Conservation (phyloP, 2,113 vertebrate genomes). For the Brachyistius frenatus region DNA sequence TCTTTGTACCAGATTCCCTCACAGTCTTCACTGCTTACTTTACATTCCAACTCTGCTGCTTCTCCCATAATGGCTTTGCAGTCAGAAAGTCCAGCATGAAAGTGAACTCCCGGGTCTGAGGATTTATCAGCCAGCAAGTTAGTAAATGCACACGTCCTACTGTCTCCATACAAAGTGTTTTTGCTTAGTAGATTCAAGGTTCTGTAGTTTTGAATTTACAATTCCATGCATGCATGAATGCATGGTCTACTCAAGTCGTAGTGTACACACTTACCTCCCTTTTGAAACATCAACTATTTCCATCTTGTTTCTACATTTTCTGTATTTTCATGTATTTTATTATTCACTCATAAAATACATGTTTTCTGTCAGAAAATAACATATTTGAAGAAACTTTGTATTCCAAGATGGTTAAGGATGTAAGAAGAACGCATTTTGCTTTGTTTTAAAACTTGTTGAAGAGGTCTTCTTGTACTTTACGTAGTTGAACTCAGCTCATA, state of each 20-base stretch:
- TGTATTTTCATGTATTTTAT: conserved; percentile 29
- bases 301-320: conserved; percentile 4
- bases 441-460: conserved; percentile 20
- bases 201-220: conserved; percentile 10
- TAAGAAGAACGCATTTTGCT: conserved; percentile 16
- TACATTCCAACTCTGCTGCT: conserved; percentile 85
- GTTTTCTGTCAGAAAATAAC: not conserved
- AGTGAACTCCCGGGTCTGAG: conserved; percentile 82
- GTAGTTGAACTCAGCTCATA: conserved; percentile 8
- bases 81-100: conserved; percentile 86
- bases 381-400: conserved; percentile 13
- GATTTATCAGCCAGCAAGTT: conserved; percentile 62
- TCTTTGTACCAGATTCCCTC: conserved; percentile 90
- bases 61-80: conserved; percentile 84
- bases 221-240: conserved; percentile 30
- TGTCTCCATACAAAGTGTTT: not conserved
- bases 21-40: conserved; percentile 84
- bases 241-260: not conserved
- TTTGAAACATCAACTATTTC: conserved; percentile 2
- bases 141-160: not conserved
- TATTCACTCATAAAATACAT: conserved; percentile 39
- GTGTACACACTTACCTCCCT: conserved; percentile 57
- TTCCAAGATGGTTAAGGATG: not conserved
- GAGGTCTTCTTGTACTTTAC: conserved; percentile 42
- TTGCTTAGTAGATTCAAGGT: not conserved